Evolutionary conservation across 2,888 invertebrate species (phyloP), one percentile per base, ranked within the genome.

Genomic region (Emmelina monodactyla): DNA sequence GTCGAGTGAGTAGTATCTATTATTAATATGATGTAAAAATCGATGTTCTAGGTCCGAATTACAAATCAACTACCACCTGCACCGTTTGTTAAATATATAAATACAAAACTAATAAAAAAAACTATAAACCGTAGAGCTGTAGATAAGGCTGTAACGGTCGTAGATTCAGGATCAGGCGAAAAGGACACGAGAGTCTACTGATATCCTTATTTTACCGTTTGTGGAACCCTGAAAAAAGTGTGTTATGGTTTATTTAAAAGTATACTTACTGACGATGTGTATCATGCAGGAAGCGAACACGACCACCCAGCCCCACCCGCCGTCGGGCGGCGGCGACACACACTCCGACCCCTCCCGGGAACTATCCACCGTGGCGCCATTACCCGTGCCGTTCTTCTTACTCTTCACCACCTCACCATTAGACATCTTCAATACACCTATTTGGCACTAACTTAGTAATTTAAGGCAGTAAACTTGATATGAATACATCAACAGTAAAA

Each of bases 201-300:
- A n/a, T n/a, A n/a, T n/a, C n/a, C n/a, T n/a, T n/a, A n/a, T n/a
- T n/a, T n/a, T n/a, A n/a, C n/a, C n/a, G n/a, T n/a, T n/a, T n/a
- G n/a, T n/a, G n/a, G n/a, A n/a, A n/a, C n/a, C n/a, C n/a, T n/a
- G n/a, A n/a, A 31, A 13, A 34, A 16, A 31, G 19, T 7, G 3
- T 16, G 6, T 16, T 19, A 15, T n/a, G 33, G 7, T 11, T 19
- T 22, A 16, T 37, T 34, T n/a, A n/a, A n/a, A n/a, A n/a, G n/a
- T n/a, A 31, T 71, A 91, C 92, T 92, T 69, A 93, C 93, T 92
- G 73, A 93, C 85, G 50, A 94, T 87, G 76, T 98, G 97, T 53
- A 98, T 93, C 89, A 97, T 89, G 75, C 98, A 97, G 5, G 96
- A 96, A 14, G 91, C 94, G 58, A 94, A 89, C 36, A 95, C 95